Evolutionary conservation across 2,113 vertebrate genomes (phyloP).

Genomic region (Lamprotornis superbus): DNA sequence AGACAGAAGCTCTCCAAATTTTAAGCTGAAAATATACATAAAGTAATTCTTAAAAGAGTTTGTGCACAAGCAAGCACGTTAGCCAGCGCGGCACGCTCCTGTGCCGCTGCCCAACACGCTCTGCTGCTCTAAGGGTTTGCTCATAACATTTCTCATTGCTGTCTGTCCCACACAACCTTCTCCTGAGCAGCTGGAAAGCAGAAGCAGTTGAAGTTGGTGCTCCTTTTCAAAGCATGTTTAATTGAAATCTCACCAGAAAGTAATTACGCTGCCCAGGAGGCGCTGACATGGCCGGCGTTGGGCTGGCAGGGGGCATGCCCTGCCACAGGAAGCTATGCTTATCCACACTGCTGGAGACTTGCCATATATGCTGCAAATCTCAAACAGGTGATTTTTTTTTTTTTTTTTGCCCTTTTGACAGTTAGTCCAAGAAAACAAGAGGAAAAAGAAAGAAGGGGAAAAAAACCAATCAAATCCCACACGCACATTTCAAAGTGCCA

Average conservation of each 20-base stretch:
- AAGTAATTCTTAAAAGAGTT: background rate
- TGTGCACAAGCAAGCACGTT: rapidly evolving
- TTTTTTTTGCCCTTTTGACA: background rate
- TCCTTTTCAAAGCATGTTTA: background rate
- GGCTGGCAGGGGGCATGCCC: background rate
- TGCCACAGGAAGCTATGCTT: background rate
- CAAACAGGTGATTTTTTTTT: background rate
- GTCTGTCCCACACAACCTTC: background rate
- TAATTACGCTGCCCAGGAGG: background rate
- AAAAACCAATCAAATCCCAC: background rate
- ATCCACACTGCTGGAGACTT: background rate
- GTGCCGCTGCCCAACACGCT: rapidly evolving
- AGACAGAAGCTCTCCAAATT: background rate
- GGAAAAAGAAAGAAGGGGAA: background rate
- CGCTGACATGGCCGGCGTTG: rapidly evolving
- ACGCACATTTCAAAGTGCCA: background rate
- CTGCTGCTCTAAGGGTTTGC: background rate
- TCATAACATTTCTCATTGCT: background rate
- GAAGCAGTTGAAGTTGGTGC: background rate
- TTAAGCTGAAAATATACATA: background rate
- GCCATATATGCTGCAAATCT: background rate
- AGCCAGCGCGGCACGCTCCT: rapidly evolving
- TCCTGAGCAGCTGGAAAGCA: background rate
- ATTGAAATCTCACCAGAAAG: background rate
- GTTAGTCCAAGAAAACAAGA: rapidly evolving